Evolutionary conservation across 2,797 vertebrate species (phyloP), one percentile per base, ranked within the genome.

Genomic region (Brotula barbata): DNA sequence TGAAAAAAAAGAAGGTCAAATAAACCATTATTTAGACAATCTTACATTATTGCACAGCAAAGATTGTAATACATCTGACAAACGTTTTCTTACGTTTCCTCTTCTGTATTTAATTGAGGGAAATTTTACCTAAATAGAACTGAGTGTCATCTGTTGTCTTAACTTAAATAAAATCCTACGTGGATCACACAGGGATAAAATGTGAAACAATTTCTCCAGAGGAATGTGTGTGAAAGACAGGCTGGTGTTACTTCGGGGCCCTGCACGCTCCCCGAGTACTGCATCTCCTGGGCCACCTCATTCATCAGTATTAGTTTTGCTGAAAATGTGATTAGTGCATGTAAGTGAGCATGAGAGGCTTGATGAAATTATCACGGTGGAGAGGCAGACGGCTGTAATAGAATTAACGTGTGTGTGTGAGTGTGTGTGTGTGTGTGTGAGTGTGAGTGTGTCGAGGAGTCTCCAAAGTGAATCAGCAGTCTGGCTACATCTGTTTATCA

Each of bases 311-410:
- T 60, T 64, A 66, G 71, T 47, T 71, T 59, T 60, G 51, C 39
- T 61, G 54, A 68, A 87, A 78, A 85, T 83, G 79, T 85, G 84
- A 87, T 87, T 81, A 85, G 65, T 17, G 34, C 5, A 8, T 72
- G 66, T 77, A 82, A 64, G 72, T 77, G 73, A 64, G 71, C 22
- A 0, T 71, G 69, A 64, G 71, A 66, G 56, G 48, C 79, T 77
- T 88, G 80, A 90, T 87, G 75, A 85, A 83, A 87, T 87, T 73
- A 86, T 68, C 51, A 56, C 47, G 36, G 5, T 37, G 50, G 23
- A 42, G 25, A 22, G 40, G 70, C 73, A 68, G 68, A 69, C 39
- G 20, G 54, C 23, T 70, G 57, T 89, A 88, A 88, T 75, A 78
- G 72, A 85, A 85, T 87, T 85, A 84, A 55, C n/a, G 66, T 55